Percentiles rank a stretch among this genome's conserved stretches.
Evolutionary conservation across 2,113 vertebrate species (phyloP).

Genomic region (Lethenteron camtschaticum): DNA sequence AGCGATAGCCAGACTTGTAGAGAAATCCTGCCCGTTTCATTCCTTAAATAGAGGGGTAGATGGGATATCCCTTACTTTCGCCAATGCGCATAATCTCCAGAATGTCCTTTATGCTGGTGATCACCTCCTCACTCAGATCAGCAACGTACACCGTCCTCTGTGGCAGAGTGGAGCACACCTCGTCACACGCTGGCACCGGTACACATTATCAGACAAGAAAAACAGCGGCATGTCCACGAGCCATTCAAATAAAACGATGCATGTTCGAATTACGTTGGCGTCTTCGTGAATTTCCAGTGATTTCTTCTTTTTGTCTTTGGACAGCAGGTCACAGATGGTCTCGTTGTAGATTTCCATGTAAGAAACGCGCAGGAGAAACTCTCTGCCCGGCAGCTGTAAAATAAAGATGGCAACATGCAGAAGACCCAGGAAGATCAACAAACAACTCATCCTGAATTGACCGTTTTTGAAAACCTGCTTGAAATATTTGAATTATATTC

Average conservation of each 20-base stretch:
- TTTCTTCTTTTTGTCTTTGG: slow-evolving; percentile 55
- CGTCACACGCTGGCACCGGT: background rate
- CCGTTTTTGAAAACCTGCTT: no score
- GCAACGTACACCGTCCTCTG: slow-evolving; percentile 79
- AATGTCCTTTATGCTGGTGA: slow-evolving; percentile 45
- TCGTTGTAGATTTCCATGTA: slow-evolving; percentile 99
- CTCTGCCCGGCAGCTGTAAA: slow-evolving; percentile 50
- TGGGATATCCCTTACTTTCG: slow-evolving; percentile 43
- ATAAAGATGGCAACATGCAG: slow-evolving; percentile 6
- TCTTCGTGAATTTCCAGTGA: slow-evolving; percentile 67
- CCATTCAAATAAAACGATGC: background rate
- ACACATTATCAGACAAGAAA: background rate
- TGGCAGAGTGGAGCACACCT: background rate
- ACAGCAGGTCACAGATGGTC: slow-evolving; percentile 65
- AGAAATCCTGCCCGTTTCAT: no score
- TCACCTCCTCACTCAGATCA: slow-evolving; percentile 68
- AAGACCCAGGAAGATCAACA: background rate
- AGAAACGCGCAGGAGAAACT: slow-evolving; percentile 74
- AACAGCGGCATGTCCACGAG: background rate
- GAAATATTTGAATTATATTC: no score
- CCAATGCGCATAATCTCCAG: slow-evolving; percentile 67
- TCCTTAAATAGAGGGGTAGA: slow-evolving; percentile 6
- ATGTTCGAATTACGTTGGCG: slow-evolving; percentile 36
- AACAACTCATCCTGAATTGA: background rate
- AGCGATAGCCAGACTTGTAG: no score